Conservation (phyloP, 2,113 vertebrate species). For the Camelus dromedarius region DNA sequence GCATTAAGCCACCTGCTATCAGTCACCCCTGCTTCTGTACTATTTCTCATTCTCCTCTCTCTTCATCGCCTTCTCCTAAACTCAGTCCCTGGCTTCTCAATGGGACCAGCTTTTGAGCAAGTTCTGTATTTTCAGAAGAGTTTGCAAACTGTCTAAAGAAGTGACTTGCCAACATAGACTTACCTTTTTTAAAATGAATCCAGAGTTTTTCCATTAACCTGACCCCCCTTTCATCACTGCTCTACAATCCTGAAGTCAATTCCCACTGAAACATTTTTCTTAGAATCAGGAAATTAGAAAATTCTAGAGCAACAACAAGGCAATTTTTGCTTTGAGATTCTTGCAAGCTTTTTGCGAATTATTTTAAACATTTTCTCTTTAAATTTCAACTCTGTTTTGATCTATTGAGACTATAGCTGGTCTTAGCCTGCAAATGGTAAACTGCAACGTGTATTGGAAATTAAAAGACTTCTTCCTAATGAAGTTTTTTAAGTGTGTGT, state of each 20-base stretch:
- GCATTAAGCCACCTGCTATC: not conserved
- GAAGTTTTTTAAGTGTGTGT: not conserved
- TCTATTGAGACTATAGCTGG: not conserved
- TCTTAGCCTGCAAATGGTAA: not conserved
- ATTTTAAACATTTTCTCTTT: not conserved
- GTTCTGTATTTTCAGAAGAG: not conserved
- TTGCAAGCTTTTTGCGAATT: not conserved
- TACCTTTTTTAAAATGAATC: not conserved
- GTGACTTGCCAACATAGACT: not conserved
- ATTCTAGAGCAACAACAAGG: not conserved
- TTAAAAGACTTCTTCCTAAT: conserved; percentile 3
- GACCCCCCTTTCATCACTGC: not conserved
- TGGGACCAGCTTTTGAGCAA: not conserved
- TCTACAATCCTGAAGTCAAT: not conserved
- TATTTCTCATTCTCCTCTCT: not conserved
- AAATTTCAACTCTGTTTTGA: not conserved
- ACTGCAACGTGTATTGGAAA: not conserved
- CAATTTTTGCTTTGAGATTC: conserved; percentile 27
- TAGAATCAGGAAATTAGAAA: conserved; percentile 5
- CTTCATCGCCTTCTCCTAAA: not conserved
- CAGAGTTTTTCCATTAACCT: not conserved
- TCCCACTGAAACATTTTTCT: not conserved
- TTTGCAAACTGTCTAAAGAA: not conserved
- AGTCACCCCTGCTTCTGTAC: not conserved
- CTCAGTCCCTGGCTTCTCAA: not conserved